Conservation (phyloP, 2,113 vertebrate species). For the Phyllopteryx taeniolatus region DNA sequence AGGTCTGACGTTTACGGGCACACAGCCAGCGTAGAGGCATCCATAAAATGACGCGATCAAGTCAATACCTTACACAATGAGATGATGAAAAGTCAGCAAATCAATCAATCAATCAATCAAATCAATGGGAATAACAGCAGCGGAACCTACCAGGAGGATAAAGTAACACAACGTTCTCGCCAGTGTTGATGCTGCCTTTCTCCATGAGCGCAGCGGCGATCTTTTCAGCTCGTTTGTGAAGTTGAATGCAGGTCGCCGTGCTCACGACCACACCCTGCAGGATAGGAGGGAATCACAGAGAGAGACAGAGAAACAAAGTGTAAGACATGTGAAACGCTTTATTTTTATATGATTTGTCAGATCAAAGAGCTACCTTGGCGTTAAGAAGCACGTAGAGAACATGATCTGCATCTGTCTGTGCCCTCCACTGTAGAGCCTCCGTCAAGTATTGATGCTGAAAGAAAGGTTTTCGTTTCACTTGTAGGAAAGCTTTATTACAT, state of each 20-base stretch:
- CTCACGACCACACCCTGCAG: slow-evolving; percentile 85
- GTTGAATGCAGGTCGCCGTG: slow-evolving; percentile 91
- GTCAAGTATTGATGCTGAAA: slow-evolving; percentile 90
- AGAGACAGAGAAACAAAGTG: neutral
- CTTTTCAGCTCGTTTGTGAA: slow-evolving; percentile 94
- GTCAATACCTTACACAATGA: slow-evolving; percentile 81
- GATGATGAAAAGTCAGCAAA: neutral
- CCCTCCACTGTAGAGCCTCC: slow-evolving; percentile 94
- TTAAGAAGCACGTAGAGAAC: slow-evolving; percentile 91
- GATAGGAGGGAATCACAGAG: neutral
- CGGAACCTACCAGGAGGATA: slow-evolving; percentile 86
- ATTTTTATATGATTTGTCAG: neutral
- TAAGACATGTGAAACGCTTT: neutral
- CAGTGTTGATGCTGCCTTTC: slow-evolving; percentile 94
- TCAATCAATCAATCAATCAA: neutral
- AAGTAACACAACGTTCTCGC: slow-evolving; percentile 94
- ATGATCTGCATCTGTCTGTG: slow-evolving; percentile 92
- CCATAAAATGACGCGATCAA: slow-evolving; percentile 94
- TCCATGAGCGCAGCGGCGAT: slow-evolving; percentile 89
- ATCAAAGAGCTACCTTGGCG: slow-evolving; percentile 82
- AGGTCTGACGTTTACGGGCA: slow-evolving; percentile 93
- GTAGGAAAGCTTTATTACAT: neutral
- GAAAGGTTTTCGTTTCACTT: neutral
- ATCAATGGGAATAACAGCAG: neutral
- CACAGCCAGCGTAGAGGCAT: slow-evolving; percentile 90